A percentile compares a stretch with the other conserved stretches of the same genome.
phyloP scores from a whole-genome alignment of 2,797 vertebrate genomes.

The Pangasius macronema region DNA sequence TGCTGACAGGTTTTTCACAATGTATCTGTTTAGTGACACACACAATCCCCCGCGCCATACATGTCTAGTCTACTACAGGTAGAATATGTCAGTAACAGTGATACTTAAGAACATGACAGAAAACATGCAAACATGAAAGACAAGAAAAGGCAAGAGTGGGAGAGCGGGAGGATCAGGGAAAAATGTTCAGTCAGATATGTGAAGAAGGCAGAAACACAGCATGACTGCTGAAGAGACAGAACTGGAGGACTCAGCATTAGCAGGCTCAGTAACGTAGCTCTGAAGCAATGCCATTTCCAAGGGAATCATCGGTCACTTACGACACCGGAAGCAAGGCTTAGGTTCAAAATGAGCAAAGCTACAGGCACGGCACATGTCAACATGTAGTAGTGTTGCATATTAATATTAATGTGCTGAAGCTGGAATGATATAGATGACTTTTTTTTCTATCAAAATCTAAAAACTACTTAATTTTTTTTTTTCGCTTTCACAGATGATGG shows the following conservation, averaged over 20 bases:
- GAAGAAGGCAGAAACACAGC: conserved; percentile 21
- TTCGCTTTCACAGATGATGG: neutral
- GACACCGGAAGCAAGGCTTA: conserved; percentile 9
- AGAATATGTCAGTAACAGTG: conserved; percentile 19
- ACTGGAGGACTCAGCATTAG: conserved; percentile 21
- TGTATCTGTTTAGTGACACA: conserved; percentile 18
- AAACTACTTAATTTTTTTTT: neutral
- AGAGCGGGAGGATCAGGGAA: conserved; percentile 4
- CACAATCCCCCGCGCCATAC: neutral
- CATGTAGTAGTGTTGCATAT: neutral
- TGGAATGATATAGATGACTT: neutral
- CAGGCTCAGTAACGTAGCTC: neutral
- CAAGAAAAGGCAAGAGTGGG: conserved; percentile 4
- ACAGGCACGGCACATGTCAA: neutral
- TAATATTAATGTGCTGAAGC: conserved; percentile 1
- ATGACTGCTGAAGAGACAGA: conserved; percentile 14
- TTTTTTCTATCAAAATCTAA: neutral
- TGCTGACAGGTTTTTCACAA: conserved; percentile 35
- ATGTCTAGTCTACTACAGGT: conserved; percentile 14
- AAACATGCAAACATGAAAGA: conserved; percentile 6
- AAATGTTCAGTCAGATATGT: conserved; percentile 24
- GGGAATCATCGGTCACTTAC: conserved; percentile 38
- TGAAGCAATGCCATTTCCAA: conserved; percentile 28
- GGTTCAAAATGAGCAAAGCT: neutral
- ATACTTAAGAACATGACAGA: conserved; percentile 22